Base-by-base conservation (phyloP, 92 coral and sea anemone genomes). In the Parazoanthus darwini region DNA sequence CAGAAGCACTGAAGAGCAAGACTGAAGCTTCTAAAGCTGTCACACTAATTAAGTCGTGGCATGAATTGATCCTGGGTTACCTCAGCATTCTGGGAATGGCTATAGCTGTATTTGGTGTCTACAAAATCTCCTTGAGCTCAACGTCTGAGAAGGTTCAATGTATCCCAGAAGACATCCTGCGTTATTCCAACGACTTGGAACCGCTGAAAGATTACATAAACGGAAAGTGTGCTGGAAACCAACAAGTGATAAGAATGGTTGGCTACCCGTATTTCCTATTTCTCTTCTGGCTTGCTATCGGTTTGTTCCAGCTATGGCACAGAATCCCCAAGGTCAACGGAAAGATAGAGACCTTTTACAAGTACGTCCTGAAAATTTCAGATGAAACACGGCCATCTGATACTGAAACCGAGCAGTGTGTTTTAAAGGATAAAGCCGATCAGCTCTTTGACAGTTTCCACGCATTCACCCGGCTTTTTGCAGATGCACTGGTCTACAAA, bases 81-180 rank as follows among this genome's bases (percentile, higher is more conserved):
- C 39, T 72, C 77, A 35, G 77, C 77, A 72, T 72, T 71, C 39
- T 71, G 15, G 76, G 76, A 71, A 25, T 71, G 76, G 76, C 38
- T 3, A 71, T 1, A 26, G 77, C 37, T 33, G 77, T 35, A 20
- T 72, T 72, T 29, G 77, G 77, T 26, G 42, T 72, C 39, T 72
- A 33, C 20, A 26, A 39, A 26, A 29, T 72, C 3, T 72, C 77
- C 8, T 20, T 72, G 39, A 33, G 39, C 16, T 29, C 77, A 26
- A 35, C 42, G 10, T 18, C 77, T 6, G 77, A 72, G 39, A 29
- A 20, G 20, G 77, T 72, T 20, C 77, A 72, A 23, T 72, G 77
- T 72, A 35, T 72, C 16, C 77, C 77, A 10, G 42, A 18, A 35
- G 37, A 72, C 36, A 29, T 72, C 5, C 39, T 9, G 77, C 37